phyloP scores from a whole-genome alignment of 2,888 invertebrate species.

The Meliscaeva auricollis region DNA sequence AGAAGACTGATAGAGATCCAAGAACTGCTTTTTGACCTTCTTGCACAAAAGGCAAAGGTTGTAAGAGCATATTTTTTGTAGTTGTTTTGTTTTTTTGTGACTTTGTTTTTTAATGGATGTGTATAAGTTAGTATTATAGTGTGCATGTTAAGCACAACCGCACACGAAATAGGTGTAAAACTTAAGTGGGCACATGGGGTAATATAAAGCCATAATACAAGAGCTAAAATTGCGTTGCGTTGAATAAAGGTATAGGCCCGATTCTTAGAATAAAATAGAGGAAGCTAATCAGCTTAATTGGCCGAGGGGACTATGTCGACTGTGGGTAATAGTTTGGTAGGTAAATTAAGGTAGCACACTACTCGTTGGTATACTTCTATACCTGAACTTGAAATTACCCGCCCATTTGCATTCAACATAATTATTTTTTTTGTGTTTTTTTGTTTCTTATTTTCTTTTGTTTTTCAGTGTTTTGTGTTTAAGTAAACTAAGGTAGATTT shows the following conservation, averaged over 20 bases:
- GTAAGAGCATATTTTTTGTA: no score
- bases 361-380: neutral
- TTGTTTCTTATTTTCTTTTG: neutral
- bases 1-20: constrained; percentile 34
- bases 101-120: constrained; percentile 21
- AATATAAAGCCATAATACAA: neutral
- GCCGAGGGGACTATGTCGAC: constrained; percentile 26
- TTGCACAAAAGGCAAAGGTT: constrained; percentile 64
- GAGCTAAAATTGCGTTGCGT: neutral
- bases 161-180: constrained; percentile 62
- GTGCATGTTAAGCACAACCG: constrained; percentile 68
- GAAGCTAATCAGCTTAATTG: constrained; percentile 74
- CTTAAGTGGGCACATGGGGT: constrained; percentile 53
- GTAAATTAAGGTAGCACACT: constrained; percentile 44
- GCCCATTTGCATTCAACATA: constrained; percentile 59
- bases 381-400: constrained; percentile 63
- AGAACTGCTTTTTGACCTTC: constrained; percentile 65
- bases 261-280: constrained; percentile 63
- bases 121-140: neutral
- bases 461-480: constrained; percentile 11
- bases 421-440: constrained; percentile 31
- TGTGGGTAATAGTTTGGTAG: neutral
- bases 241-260: constrained; percentile 23
- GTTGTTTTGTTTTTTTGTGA: constrained; percentile 18
- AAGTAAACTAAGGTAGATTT: constrained; percentile 42